phyloP scores from a whole-genome alignment of 2,797 vertebrate species.

The Aselliscus stoliczkanus region DNA sequence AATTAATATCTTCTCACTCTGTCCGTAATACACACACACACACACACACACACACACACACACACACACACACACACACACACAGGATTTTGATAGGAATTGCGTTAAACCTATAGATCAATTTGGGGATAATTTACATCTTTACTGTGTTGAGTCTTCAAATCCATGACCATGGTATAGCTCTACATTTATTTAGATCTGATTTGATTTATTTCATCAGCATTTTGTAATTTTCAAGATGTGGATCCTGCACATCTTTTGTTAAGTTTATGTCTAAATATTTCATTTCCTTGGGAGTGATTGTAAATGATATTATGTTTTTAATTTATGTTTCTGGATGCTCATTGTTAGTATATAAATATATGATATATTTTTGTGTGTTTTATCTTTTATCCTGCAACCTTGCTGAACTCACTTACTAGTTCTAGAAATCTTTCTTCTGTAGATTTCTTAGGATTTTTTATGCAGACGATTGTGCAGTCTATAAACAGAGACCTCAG shows the following conservation, averaged over 20 bases:
- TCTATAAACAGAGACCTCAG: not conserved
- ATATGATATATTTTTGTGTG: not conserved
- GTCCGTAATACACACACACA: not conserved
- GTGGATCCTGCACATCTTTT: not conserved
- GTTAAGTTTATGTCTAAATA: not conserved
- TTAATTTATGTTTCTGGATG: constrained; percentile 15
- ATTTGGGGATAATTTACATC: not conserved
- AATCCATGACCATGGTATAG: not conserved
- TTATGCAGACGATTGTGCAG: not conserved
- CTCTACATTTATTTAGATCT: not conserved
- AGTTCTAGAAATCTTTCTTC: not conserved
- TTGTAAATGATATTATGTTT: not conserved
- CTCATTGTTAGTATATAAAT: not conserved
- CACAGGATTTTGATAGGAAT: not conserved
- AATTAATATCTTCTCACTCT: not conserved
- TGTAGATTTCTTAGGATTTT: not conserved
- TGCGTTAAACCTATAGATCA: not conserved
- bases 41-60: not conserved
- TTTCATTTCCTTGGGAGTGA: constrained; percentile 1
- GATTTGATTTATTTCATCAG: constrained; percentile 18
- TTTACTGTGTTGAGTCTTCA: not conserved
- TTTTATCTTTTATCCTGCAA: not conserved
- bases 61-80: not conserved
- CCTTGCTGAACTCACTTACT: not conserved
- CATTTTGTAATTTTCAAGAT: not conserved